Evolutionary conservation across 2,113 vertebrate species (phyloP), one percentile per base, ranked within the genome.

Genomic region (Pagrus major): DNA sequence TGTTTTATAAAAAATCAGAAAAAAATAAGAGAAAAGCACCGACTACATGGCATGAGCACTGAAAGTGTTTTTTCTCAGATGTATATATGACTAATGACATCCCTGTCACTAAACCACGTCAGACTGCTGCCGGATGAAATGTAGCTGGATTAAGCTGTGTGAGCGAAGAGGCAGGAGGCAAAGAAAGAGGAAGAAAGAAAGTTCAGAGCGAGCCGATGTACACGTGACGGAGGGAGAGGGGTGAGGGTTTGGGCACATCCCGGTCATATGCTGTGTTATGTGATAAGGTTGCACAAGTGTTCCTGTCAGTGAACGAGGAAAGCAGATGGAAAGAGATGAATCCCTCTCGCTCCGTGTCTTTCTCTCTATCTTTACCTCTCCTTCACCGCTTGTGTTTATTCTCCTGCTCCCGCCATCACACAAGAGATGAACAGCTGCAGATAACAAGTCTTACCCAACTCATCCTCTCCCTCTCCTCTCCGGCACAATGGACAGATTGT

Each of bases 251-350:
- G 65, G 76, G 68, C 79, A 55, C 23, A 4, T 37, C 15, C 82
- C 39, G 71, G 83, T 91, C 88, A 91, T 86, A 85, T 86, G 90
- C 87, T 66, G 78, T 39, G 79, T 83, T 89, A 63, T 78, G 78
- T 89, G 87, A 90, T 82, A 80, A 86, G 78, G 72, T 85, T 89
- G 87, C 86, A 80, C 87, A 75, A 87, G 83, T 78, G 84, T 82
- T 88, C 72, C 87, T 72, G 79, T 86, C 80, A 76, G 1, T 88
- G 89, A 91, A 76, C 89, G 86, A 76, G n/a, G n/a, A n/a, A 20
- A 70, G 56, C 49, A 41, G 72, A 68, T n/a, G 59, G 80, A 56
- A 75, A 73, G 42, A 81, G 44, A 68, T 33, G 6, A 69, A 42
- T 65, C 20, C 67, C 55, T 16, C 20, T 49, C 35, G 51, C 52